Conservation (phyloP, 1,140 invertebrate genomes). For the Gerris buenoi region DNA sequence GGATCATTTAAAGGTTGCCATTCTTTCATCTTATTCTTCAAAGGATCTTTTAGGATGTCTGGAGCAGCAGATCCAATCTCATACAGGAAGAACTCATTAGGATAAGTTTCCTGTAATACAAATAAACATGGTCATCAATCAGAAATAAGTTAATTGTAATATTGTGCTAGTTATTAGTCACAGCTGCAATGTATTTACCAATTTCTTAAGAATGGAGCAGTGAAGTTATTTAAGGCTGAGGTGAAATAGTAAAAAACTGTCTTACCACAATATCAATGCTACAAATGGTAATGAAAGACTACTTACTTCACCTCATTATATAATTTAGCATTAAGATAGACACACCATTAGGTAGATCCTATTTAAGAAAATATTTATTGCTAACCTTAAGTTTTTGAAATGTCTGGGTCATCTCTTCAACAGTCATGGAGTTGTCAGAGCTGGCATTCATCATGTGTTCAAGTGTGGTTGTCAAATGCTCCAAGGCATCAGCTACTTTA, state of each 20-base stretch:
- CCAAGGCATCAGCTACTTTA: slow-evolving; percentile 52
- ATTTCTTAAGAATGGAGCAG: no score
- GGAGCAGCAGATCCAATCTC: slow-evolving; percentile 47
- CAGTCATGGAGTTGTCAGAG: slow-evolving; percentile 37
- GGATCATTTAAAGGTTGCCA: slow-evolving; percentile 62
- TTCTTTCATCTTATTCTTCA: slow-evolving; percentile 46
- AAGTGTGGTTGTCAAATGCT: slow-evolving; percentile 52
- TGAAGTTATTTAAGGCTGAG: no score
- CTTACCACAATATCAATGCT: no score
- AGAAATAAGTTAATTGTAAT: slow-evolving; percentile 5
- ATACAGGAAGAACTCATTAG: slow-evolving; percentile 45
- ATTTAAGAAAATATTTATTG: no score
- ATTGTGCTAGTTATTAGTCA: not conserved
- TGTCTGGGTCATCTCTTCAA: slow-evolving; percentile 54
- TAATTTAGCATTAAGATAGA: no score
- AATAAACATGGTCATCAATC: slow-evolving; percentile 1
- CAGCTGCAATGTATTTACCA: no score
- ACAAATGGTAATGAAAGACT: no score
- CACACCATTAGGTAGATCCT: no score
- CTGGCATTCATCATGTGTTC: slow-evolving; percentile 44
- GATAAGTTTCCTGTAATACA: slow-evolving; percentile 34
- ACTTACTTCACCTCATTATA: no score
- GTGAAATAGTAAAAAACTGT: no score
- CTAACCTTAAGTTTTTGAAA: slow-evolving; percentile 44
- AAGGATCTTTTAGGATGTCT: slow-evolving; percentile 43